Percentiles rank a stretch among this genome's conserved stretches.
phyloP scores from a whole-genome alignment of 92 coral and sea anemone species.

The Metridium senile region DNA sequence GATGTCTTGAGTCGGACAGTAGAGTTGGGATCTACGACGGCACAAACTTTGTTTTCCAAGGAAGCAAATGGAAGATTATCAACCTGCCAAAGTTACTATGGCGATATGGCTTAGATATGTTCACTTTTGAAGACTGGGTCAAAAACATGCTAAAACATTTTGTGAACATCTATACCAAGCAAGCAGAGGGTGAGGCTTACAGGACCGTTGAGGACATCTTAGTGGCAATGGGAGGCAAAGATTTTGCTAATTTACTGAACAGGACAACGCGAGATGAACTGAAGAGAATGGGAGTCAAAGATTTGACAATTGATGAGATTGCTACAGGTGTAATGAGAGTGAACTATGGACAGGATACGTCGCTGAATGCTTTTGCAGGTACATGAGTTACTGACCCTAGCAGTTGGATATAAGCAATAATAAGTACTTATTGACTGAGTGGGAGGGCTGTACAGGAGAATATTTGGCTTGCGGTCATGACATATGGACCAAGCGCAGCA shows the following conservation, averaged over 20 bases:
- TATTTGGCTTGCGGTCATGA: too few relatives aligned
- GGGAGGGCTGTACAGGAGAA: too few relatives aligned
- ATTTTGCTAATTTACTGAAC: conserved; percentile 69
- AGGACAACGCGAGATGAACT: conserved; percentile 61
- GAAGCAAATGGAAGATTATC: conserved; percentile 83
- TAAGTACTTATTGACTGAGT: too few relatives aligned
- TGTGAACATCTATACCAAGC: conserved; percentile 72
- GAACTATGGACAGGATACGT: conserved; percentile 96
- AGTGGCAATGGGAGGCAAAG: conserved; percentile 81
- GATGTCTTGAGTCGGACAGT: conserved; percentile 54
- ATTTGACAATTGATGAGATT: conserved; percentile 77
- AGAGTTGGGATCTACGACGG: conserved; percentile 89
- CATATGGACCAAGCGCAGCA: too few relatives aligned
- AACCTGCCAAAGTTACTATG: conserved; percentile 80
- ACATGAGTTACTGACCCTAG: conserved; percentile 14
- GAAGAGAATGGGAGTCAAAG: conserved; percentile 69
- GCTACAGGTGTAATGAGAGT: conserved; percentile 91
- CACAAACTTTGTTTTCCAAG: conserved; percentile 68
- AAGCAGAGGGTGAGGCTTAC: conserved; percentile 64
- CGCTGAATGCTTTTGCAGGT: conserved; percentile 98
- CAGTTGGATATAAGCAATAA: too few relatives aligned
- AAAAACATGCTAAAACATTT: conserved; percentile 69
- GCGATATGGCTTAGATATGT: conserved; percentile 89
- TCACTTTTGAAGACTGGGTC: conserved; percentile 71
- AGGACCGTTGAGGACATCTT: conserved; percentile 71